Conservation (phyloP, 2,113 vertebrate genomes). For the Brienomyrus brachyistius region DNA sequence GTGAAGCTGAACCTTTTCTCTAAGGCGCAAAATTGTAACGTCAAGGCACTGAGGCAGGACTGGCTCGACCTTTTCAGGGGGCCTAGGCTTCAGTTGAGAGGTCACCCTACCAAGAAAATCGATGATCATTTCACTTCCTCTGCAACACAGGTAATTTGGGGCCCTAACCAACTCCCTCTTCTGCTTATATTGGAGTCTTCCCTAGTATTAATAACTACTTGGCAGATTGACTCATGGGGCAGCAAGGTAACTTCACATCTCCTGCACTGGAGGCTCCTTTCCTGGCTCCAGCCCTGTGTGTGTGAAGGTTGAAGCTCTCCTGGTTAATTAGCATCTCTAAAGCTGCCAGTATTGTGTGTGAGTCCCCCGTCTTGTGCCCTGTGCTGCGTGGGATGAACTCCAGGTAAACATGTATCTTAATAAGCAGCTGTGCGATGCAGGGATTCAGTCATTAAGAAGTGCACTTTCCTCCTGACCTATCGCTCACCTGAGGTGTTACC, state of each 20-base stretch:
- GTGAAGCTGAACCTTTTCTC: conserved; percentile 66
- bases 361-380: background rate
- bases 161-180: background rate
- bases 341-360: background rate
- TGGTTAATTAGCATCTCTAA: background rate
- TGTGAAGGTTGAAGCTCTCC: background rate
- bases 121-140: background rate
- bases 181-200: background rate
- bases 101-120: background rate
- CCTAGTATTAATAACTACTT: no score
- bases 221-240: no score
- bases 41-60: background rate
- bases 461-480: background rate
- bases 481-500: conserved; percentile 72
- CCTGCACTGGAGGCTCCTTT: background rate
- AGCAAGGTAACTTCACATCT: background rate
- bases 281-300: background rate
- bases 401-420: background rate
- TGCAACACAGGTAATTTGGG: background rate
- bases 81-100: background rate
- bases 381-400: background rate
- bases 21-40: conserved; percentile 61
- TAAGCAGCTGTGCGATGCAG: background rate
- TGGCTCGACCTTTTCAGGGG: background rate
- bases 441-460: background rate